Percentiles rank a stretch among this genome's conserved stretches.
Conservation (phyloP, 2,888 invertebrate genomes). For the Prionchulus punctatus region DNA sequence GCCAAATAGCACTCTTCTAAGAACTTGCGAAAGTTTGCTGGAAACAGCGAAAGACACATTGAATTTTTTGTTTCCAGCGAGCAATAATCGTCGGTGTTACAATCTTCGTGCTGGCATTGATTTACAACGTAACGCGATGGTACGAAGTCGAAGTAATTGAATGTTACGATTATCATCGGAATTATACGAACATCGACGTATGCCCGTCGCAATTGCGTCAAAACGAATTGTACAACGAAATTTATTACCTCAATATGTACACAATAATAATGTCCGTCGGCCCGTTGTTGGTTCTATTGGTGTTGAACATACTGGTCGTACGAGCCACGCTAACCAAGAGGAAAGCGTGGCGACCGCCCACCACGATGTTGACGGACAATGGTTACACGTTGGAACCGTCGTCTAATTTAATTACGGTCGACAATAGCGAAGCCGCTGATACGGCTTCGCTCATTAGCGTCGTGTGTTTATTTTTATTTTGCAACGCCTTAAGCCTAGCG, state of each 20-base stretch:
- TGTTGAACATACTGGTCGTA: conserved; percentile 7
- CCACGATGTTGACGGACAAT: no score
- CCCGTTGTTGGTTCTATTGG: conserved; percentile 9
- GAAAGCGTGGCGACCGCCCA: not conserved
- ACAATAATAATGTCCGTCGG: conserved; percentile 10
- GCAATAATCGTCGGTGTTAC: conserved; percentile 14
- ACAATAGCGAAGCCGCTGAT: not conserved
- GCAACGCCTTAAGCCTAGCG: conserved; percentile 27
- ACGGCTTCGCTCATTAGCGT: conserved; percentile 18
- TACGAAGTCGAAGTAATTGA: conserved; percentile 24
- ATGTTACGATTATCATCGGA: conserved; percentile 23
- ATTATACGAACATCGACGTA: conserved; percentile 20
- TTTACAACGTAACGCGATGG: conserved; percentile 28
- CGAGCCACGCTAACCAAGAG: not conserved
- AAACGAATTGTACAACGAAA: conserved; percentile 16
- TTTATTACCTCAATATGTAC: conserved; percentile 10
- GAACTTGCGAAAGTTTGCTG: no score
- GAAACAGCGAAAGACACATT: conserved; percentile 14
- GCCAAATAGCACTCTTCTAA: no score
- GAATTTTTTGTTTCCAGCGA: conserved; percentile 16
- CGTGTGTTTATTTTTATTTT: conserved; percentile 28
- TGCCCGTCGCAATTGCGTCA: conserved; percentile 18
- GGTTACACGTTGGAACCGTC: no score
- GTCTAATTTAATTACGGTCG: no score
- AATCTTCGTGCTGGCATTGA: conserved; percentile 21